phyloP scores from a whole-genome alignment of 1,140 invertebrate species.

The Caerostris extrusa region DNA sequence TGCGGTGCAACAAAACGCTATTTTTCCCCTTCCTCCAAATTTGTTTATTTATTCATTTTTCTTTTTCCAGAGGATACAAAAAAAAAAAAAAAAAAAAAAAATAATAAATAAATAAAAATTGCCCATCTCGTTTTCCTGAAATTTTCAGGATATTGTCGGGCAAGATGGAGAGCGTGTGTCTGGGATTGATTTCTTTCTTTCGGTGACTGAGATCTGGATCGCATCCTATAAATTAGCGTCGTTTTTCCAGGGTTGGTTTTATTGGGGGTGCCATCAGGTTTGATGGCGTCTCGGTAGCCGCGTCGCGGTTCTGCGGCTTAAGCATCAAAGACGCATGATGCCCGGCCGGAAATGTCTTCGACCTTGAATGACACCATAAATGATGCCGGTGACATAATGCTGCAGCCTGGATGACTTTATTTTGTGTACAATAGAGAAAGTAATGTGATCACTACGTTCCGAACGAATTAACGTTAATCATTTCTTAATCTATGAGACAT shows the following conservation, averaged over 20 bases:
- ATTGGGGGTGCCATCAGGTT: conserved; percentile 48
- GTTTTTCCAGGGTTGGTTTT: conserved; percentile 25
- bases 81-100: too few relatives aligned
- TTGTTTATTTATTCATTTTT: conserved; percentile 70
- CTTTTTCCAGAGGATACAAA: neutral
- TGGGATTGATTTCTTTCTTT: conserved; percentile 54
- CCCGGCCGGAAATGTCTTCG: neutral
- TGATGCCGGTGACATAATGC: too few relatives aligned
- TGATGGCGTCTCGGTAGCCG: neutral
- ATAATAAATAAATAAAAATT: conserved; percentile 40
- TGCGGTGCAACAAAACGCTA: conserved; percentile 66
- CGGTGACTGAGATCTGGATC: conserved; percentile 22
- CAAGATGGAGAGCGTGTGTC: neutral
- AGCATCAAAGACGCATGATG: neutral
- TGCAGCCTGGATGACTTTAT: too few relatives aligned
- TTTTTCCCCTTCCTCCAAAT: conserved; percentile 45
- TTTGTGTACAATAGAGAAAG: too few relatives aligned
- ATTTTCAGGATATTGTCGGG: neutral
- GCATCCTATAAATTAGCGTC: conserved; percentile 57
- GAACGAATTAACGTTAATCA: too few relatives aligned
- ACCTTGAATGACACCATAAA: neutral
- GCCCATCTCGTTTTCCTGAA: conserved; percentile 51
- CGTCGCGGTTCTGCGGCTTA: neutral
- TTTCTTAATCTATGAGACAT: too few relatives aligned
- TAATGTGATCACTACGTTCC: too few relatives aligned